A percentile compares a stretch with the other conserved stretches of the same genome.
Evolutionary conservation across 2,888 invertebrate species (phyloP).

Genomic region (Parelbella ahira): DNA sequence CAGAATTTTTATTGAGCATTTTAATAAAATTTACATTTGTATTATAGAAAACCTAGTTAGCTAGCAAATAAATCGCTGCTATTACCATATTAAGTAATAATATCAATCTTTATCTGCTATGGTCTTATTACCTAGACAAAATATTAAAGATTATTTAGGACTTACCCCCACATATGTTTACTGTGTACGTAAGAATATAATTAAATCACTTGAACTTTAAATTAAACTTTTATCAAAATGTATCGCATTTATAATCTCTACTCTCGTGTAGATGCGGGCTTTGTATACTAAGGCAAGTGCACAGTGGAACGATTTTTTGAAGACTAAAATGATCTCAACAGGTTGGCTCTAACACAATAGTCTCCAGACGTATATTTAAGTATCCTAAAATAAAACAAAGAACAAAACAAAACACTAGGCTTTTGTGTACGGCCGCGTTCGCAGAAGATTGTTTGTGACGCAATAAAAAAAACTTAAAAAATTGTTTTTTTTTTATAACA

Average conservation of each 20-base stretch:
- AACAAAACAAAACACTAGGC: slow-evolving; percentile 64
- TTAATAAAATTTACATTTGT: no score
- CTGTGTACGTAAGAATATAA: no score
- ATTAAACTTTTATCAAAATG: no score
- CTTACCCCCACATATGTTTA: no score
- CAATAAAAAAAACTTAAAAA: slow-evolving; percentile 49
- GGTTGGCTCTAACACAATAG: slow-evolving; percentile 67
- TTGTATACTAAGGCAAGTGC: slow-evolving; percentile 43
- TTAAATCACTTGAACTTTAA: no score
- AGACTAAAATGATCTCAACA: slow-evolving; percentile 69
- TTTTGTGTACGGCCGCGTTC: slow-evolving; percentile 71
- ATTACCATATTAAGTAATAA: no score
- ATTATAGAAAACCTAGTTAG: no score
- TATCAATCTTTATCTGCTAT: no score
- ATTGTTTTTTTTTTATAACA: slow-evolving; percentile 51
- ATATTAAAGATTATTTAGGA: no score
- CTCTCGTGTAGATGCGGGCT: slow-evolving; percentile 1
- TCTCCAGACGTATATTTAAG: slow-evolving; percentile 73
- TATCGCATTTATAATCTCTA: neutral
- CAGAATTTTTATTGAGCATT: no score
- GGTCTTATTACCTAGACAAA: no score
- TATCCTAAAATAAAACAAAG: slow-evolving; percentile 74
- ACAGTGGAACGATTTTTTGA: slow-evolving; percentile 70
- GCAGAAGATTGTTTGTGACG: slow-evolving; percentile 57
- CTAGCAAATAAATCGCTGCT: no score